phyloP scores from a whole-genome alignment of 2,113 vertebrate species.

The Lichenostomus cassidix region DNA sequence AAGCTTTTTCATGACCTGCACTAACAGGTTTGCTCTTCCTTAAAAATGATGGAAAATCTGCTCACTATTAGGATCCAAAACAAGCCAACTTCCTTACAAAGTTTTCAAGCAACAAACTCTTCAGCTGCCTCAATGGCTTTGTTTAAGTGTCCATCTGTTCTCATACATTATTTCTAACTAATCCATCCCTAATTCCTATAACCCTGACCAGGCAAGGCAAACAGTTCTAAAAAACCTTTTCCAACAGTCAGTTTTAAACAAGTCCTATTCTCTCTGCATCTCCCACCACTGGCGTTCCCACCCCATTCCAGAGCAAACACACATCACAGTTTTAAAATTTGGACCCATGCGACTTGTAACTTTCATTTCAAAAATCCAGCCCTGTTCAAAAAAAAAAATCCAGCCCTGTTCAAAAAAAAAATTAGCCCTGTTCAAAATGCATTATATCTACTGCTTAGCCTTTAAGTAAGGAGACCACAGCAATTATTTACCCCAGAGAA shows the following conservation, averaged over 20 bases:
- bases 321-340: neutral
- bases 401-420: too few relatives aligned
- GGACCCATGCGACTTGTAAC: accelerated
- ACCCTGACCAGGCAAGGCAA: neutral
- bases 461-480: neutral
- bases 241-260: neutral
- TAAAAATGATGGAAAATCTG: neutral
- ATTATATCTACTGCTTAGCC: neutral
- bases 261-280: neutral
- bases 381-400: too few relatives aligned
- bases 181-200: neutral
- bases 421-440: neutral
- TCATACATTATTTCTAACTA: neutral
- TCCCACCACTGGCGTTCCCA: neutral
- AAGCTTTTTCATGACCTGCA: neutral
- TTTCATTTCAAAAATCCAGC: neutral
- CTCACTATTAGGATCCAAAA: neutral
- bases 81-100: neutral
- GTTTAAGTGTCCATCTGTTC: neutral
- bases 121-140: neutral
- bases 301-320: neutral
- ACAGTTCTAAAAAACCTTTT: neutral
- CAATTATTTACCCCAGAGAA: neutral
- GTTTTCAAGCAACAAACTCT: neutral
- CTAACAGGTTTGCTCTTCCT: neutral